A percentile compares a stretch with the other conserved stretches of the same genome.
These are phyloP conservation scores for Eilema depressum DNA, from an alignment of 2,888 invertebrate species.

Conservation along the genomic window DNA sequence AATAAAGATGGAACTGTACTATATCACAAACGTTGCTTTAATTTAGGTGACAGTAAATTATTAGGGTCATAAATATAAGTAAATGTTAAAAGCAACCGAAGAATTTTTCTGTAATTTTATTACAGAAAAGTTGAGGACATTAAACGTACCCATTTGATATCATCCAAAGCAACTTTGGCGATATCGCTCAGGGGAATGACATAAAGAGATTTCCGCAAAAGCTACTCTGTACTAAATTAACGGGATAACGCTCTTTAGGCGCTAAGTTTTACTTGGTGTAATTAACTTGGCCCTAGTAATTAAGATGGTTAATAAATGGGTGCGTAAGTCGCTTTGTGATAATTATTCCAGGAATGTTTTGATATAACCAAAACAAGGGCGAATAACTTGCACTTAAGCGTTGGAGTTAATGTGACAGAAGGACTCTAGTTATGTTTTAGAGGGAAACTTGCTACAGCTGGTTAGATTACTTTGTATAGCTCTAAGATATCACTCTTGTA, in stretches of 20 bases:
- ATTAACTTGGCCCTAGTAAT: conserved; percentile 85
- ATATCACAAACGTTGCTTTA: conserved; percentile 71
- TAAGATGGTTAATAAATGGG: conserved; percentile 85
- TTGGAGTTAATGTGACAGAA: conserved; percentile 72
- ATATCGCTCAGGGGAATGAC: conserved; percentile 71
- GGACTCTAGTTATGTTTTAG: conserved; percentile 67
- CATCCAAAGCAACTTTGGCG: conserved; percentile 65
- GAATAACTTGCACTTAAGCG: conserved; percentile 70
- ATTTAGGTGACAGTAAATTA: conserved; percentile 78
- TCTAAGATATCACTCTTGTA: conserved; percentile 53
- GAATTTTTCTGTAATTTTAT: conserved; percentile 82
- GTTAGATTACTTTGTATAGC: conserved; percentile 57
- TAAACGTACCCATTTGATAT: conserved; percentile 71
- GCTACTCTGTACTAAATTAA: conserved; percentile 76
- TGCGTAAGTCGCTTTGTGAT: conserved; percentile 83
- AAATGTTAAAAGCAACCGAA: conserved; percentile 78
- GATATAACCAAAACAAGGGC: conserved; percentile 80
- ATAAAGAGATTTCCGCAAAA: conserved; percentile 75
- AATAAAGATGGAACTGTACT: conserved; percentile 69
- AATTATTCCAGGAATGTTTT: conserved; percentile 83
- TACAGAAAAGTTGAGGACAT: conserved; percentile 76
- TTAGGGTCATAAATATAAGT: conserved; percentile 80
- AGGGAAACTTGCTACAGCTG: conserved; percentile 62
- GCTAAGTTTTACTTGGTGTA: conserved; percentile 81
- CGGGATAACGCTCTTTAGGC: conserved; percentile 79